Conservation (phyloP, 2,797 vertebrate genomes). For the Ciconia nigra region DNA sequence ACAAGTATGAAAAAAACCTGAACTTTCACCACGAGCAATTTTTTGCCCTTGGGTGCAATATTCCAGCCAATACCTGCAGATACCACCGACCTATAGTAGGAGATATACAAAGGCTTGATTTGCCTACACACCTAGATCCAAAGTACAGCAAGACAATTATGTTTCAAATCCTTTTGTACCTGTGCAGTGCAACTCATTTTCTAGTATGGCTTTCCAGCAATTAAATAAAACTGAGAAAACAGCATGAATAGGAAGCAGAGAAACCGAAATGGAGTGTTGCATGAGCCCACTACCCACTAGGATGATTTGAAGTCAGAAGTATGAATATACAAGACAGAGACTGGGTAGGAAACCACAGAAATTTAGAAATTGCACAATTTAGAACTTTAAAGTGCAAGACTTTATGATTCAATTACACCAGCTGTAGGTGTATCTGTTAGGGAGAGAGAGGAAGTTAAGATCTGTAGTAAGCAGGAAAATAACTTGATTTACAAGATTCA, state of each 20-base stretch:
- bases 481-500: not conserved
- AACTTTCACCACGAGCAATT: not conserved
- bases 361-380: not conserved
- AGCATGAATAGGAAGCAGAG: not conserved
- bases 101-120: not conserved
- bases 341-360: not conserved
- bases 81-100: not conserved
- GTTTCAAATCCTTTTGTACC: not conserved
- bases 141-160: not conserved
- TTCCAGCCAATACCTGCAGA: not conserved
- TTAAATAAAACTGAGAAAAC: not conserved
- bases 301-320: not conserved
- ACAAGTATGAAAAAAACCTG: not conserved
- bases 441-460: not conserved
- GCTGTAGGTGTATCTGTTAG: not conserved
- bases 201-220: not conserved
- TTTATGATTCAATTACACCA: not conserved
- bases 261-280: not conserved
- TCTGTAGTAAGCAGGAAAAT: not conserved
- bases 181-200: not conserved
- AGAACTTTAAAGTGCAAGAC: not conserved
- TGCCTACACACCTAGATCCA: not conserved
- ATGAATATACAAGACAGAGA: not conserved
- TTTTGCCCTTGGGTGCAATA: not conserved
- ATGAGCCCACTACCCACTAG: not conserved